Evolutionary conservation across 2,888 invertebrate genomes (phyloP).

Genomic region (Limnephilus auricula): DNA sequence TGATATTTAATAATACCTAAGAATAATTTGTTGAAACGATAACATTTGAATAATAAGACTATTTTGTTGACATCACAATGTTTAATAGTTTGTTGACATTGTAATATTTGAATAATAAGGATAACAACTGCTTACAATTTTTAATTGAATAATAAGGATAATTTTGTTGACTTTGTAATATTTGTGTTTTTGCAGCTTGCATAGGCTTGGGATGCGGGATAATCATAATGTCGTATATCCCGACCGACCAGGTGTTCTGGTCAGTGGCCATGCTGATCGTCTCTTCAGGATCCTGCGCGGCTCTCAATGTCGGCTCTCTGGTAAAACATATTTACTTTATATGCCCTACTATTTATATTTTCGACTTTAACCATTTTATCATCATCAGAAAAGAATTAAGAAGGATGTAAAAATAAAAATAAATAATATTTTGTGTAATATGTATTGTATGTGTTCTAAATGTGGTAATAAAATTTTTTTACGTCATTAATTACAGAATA

Average conservation of each 20-base stretch:
- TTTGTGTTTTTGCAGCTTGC: constrained; percentile 45
- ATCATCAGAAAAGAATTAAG: too few relatives aligned
- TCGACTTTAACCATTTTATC: too few relatives aligned
- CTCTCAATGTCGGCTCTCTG: constrained; percentile 52
- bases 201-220: constrained; percentile 38
- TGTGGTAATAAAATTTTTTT: too few relatives aligned
- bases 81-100: not conserved
- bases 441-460: too few relatives aligned
- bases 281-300: constrained; percentile 68
- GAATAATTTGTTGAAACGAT: too few relatives aligned
- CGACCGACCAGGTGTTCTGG: constrained; percentile 39
- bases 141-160: not conserved
- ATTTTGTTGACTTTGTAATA: not conserved
- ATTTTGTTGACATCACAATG: not conserved
- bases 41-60: too few relatives aligned
- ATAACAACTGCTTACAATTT: not conserved
- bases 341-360: not conserved
- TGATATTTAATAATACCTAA: too few relatives aligned
- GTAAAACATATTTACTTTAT: constrained; percentile 29
- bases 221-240: constrained; percentile 51
- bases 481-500: too few relatives aligned
- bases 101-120: not conserved
- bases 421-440: too few relatives aligned
- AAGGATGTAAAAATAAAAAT: too few relatives aligned
- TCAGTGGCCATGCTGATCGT: constrained; percentile 49